Base-by-base conservation (phyloP, 2,113 vertebrate species). In the Oceanodroma tethys region DNA sequence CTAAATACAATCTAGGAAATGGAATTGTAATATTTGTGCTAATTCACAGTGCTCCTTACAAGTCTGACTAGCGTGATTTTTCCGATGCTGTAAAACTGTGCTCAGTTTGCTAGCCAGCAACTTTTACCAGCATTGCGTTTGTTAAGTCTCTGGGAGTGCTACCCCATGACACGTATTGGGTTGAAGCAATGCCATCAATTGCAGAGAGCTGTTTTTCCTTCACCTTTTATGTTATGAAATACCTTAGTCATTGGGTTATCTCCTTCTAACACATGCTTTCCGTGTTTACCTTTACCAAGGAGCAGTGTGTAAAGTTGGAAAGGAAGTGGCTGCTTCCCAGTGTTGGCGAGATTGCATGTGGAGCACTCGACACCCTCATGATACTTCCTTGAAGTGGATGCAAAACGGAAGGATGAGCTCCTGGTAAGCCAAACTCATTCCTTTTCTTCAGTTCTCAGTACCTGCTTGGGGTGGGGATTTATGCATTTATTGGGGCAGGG, bases 301-400 rank as follows among this genome's bases (percentile, higher is more conserved):
- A 86, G 81, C 8, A 2, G 50, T 4, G 75, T 38, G 38, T 84
- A 15, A 93, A 88, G 90, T 30, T 62, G 90, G 55, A 36, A 52
- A 88, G 92, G 96, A 97, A 93, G 96, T 3, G 50, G 40, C 85
- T 73, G 74, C 92, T 92, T 85, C 88, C 92, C 80, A 15, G 87
- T 38, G 67, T 11, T 27, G 88, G 34, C 0, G 0, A 63, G 82
- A 55, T 84, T 45, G 63, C 38, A 17, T 27, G 47, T n/a, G 79
- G 50, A 86, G 82, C 92, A 84, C 90, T 96, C 78, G 75, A 86
- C 92, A 90, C 82, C 42, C 47, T 81, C 36, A 1, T 90, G 95
- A 67, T 50, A 93, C 67, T 95, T 94, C 92, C 94, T 93, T 67
- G 80, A 63, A 80, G 83, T 56, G 81, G 84, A 79, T 94, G 78